Evolutionary conservation across 2,113 vertebrate species (phyloP), one percentile per base, ranked within the genome.

Genomic region (Crocuta crocuta): DNA sequence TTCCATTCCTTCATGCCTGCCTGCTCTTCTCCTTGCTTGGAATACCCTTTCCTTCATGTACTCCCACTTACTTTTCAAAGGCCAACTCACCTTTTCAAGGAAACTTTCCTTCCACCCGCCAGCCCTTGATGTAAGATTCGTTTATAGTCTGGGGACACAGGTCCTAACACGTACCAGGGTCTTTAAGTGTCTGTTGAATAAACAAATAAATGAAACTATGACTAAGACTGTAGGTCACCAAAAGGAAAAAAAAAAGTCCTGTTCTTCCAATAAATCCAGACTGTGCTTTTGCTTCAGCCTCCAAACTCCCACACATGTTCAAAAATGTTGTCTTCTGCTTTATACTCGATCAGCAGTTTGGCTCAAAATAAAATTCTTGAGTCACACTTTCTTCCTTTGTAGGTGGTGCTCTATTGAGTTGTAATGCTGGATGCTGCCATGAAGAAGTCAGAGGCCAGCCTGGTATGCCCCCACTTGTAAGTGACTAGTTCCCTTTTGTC

Each of bases 351-450:
- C 45, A 91, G 58, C 55, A 66, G 35, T 85, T 93, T 28, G 89
- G 66, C 97, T 96, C 71, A 93, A 94, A 95, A 97, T 96, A 81
- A 96, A 93, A 58, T 50, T 71, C 73, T 93, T 83, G 88, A 94
- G 86, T 94, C 95, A 95, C 28, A 63, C 70, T 45, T 82, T 53
- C 61, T 89, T 35, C 61, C 19, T 31, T 65, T 58, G 92, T 81
- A 88, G 85, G 89, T 93, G 65, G 73, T 73, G 35, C 7, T 94
- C 73, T 71, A 7, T 73, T 92, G 31, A 82, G 26, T 78, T 76
- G 82, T 35, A 35, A 65, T 4, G 13, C 21, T 9, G 3, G 65
- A 43, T 26, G 10, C 53, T 79, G 35, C 24, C 26, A 0, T 15
- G 23, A 33, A 11, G 55, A 63, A 76, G 73, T 80, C 79, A 26